Evolutionary conservation across 2,888 invertebrate species (phyloP).

Genomic region (Entomobrya multifasciata): DNA sequence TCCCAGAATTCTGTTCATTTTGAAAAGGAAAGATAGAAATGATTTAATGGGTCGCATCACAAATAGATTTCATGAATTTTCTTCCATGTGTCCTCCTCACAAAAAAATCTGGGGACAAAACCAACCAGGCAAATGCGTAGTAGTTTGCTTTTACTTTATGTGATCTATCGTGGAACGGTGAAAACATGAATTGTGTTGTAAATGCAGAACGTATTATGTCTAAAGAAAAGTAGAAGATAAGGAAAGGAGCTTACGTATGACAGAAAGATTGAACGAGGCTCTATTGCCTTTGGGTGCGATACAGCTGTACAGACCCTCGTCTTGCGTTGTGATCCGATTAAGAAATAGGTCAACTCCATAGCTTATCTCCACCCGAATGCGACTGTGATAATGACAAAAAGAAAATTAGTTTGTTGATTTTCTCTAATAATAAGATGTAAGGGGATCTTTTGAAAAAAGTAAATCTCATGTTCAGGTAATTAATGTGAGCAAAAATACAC

Average conservation of each 20-base stretch:
- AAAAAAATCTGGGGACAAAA: no score
- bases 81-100: background rate
- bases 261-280: constrained; percentile 78
- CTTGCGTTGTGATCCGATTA: constrained; percentile 77
- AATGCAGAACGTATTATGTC: no score
- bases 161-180: constrained; percentile 2
- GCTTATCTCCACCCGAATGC: constrained; percentile 76
- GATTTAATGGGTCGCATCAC: constrained; percentile 56
- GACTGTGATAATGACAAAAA: constrained; percentile 68
- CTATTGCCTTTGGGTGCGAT: constrained; percentile 70
- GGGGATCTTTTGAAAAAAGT: background rate
- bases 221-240: constrained; percentile 24
- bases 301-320: constrained; percentile 78
- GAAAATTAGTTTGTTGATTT: background rate
- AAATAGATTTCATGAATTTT: constrained; percentile 1
- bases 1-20: background rate
- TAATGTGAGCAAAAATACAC: background rate
- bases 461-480: background rate
- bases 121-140: no score
- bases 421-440: background rate
- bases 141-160: background rate
- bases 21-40: constrained; percentile 10
- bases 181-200: background rate
- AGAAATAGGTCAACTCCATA: constrained; percentile 79
- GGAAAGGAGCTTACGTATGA: constrained; percentile 77